Conservation (phyloP, 2,113 vertebrate genomes). For the Vimba vimba region DNA sequence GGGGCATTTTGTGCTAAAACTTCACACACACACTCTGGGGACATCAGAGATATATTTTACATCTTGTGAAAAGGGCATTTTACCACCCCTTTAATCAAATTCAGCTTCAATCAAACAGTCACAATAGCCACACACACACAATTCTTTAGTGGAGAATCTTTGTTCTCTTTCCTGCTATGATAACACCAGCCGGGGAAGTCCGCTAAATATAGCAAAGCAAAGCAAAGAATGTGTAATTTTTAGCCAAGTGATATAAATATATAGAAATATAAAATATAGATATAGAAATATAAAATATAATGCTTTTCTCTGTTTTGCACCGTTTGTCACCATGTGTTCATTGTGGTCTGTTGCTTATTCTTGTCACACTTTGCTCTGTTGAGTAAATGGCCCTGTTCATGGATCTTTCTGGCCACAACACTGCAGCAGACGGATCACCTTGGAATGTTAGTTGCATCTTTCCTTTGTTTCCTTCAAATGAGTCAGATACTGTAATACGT, state of each 20-base stretch:
- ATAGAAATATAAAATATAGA: not conserved
- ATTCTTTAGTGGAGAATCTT: not conserved
- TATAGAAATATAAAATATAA: not conserved
- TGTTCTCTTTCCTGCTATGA: not conserved
- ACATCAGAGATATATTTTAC: too few relatives aligned
- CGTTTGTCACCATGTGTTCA: not conserved
- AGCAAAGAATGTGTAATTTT: not conserved
- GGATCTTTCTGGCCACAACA: not conserved
- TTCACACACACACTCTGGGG: too few relatives aligned
- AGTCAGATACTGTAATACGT: not conserved
- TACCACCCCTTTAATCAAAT: too few relatives aligned
- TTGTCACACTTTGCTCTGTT: not conserved
- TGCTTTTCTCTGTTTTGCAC: too few relatives aligned
- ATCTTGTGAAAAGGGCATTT: too few relatives aligned
- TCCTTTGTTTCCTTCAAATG: not conserved
- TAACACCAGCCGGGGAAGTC: not conserved
- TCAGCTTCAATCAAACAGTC: not conserved
- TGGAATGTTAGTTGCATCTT: not conserved
- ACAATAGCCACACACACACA: not conserved
- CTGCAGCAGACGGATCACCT: not conserved
- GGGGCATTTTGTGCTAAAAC: too few relatives aligned
- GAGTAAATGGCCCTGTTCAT: not conserved
- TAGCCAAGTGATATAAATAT: not conserved
- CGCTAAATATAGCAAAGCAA: conserved; percentile 12
- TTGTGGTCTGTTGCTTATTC: not conserved